These are phyloP conservation scores for Peromyscus leucopus DNA, from an alignment of 2,113 vertebrate genomes.

Conservation along the genomic window DNA sequence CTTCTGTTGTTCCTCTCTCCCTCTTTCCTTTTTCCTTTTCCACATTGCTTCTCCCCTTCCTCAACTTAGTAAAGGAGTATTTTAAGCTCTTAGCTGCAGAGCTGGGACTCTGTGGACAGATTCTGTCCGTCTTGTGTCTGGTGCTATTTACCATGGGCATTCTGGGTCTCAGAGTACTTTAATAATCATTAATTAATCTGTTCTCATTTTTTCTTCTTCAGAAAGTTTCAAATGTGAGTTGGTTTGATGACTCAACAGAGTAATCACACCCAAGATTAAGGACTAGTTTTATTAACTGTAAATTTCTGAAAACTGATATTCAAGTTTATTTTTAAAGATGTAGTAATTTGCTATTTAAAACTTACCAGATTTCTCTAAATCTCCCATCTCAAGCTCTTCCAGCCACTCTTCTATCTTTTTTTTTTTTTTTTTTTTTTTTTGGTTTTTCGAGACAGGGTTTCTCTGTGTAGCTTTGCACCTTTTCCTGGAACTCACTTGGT, in stretches of 20 bases:
- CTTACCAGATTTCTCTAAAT: slow-evolving; percentile 59
- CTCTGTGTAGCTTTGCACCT: too few relatives aligned
- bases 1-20: background rate
- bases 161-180: background rate
- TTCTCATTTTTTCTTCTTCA: slow-evolving; percentile 56
- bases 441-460: too few relatives aligned
- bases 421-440: too few relatives aligned
- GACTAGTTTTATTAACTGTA: slow-evolving; percentile 68
- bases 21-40: background rate
- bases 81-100: background rate
- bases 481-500: too few relatives aligned
- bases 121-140: background rate
- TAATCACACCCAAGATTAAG: slow-evolving; percentile 45
- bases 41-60: background rate
- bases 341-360: slow-evolving; percentile 41
- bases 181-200: slow-evolving; percentile 33
- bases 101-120: slow-evolving; percentile 1
- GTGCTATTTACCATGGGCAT: background rate
- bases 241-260: slow-evolving; percentile 48
- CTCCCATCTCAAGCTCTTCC: slow-evolving; percentile 17
- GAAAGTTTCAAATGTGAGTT: slow-evolving; percentile 29
- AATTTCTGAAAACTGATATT: slow-evolving; percentile 43
- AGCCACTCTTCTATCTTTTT: background rate
- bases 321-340: slow-evolving; percentile 82
- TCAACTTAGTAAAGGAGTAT: background rate